phyloP scores from a whole-genome alignment of 2,113 vertebrate species.

The Oncorhynchus clarkii region DNA sequence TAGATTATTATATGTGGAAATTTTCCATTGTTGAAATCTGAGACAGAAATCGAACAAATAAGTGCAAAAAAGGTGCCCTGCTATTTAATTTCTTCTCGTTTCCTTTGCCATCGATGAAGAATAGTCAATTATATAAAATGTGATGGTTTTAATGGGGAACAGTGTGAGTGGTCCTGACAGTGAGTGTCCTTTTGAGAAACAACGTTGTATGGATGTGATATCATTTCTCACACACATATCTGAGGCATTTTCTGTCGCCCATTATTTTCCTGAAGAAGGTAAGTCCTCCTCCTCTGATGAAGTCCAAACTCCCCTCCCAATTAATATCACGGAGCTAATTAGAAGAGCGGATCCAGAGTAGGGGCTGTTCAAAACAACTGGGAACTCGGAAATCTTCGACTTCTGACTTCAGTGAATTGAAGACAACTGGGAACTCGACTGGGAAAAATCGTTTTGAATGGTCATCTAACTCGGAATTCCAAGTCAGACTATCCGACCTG shows the following conservation, averaged over 20 bases:
- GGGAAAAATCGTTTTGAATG: no score
- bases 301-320: slow-evolving; percentile 60
- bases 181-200: neutral
- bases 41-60: no score
- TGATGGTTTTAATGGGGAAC: neutral
- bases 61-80: neutral
- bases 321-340: slow-evolving; percentile 76
- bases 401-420: no score
- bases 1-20: neutral
- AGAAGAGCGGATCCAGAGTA: slow-evolving; percentile 57
- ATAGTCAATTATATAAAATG: neutral
- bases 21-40: no score
- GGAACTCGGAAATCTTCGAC: no score
- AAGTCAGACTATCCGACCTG: no score
- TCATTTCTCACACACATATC: neutral
- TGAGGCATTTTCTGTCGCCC: slow-evolving; percentile 7
- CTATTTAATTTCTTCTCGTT: neutral
- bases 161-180: neutral
- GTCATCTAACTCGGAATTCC: no score
- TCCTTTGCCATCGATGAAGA: neutral
- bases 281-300: slow-evolving; percentile 50
- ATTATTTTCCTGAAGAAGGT: slow-evolving; percentile 2
- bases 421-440: no score
- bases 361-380: neutral
- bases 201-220: neutral